phyloP scores from a whole-genome alignment of 2,113 vertebrate genomes.

The Puntigrus tetrazona region DNA sequence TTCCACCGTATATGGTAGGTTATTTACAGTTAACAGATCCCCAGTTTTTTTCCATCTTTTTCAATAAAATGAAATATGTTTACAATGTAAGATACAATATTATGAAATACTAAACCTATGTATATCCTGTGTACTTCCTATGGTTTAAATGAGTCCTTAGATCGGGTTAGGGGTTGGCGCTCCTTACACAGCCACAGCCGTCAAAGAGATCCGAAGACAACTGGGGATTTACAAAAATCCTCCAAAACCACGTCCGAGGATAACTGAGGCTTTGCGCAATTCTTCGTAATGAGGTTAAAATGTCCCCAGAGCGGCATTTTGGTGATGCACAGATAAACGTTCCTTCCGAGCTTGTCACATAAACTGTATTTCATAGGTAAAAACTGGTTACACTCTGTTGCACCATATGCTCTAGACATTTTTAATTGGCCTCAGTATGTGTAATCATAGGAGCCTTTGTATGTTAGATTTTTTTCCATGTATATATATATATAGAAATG shows the following conservation, averaged over 20 bases:
- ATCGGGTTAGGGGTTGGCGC: neutral
- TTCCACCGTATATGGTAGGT: neutral
- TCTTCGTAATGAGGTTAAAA: slow-evolving; percentile 13
- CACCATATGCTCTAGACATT: slow-evolving; percentile 7
- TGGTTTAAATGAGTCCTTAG: neutral
- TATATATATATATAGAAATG: slow-evolving; percentile 5
- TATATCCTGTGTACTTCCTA: neutral
- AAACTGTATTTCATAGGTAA: neutral
- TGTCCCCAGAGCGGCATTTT: slow-evolving; percentile 1
- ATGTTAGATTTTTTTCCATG: neutral
- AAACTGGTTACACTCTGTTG: neutral
- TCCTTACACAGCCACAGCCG: neutral
- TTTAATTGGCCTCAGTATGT: slow-evolving; percentile 4
- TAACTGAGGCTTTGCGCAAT: neutral
- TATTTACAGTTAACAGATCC: neutral
- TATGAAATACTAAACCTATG: neutral
- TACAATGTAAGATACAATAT: neutral
- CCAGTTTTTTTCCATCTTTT: neutral
- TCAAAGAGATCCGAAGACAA: neutral
- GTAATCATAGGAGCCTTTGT: slow-evolving; percentile 1
- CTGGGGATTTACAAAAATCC: slow-evolving; percentile 14
- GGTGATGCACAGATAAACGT: neutral
- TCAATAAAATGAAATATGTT: neutral
- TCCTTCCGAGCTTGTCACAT: neutral
- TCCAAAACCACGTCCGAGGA: slow-evolving; percentile 1